Conservation (phyloP, 2,888 invertebrate genomes). For the Tyria jacobaeae region DNA sequence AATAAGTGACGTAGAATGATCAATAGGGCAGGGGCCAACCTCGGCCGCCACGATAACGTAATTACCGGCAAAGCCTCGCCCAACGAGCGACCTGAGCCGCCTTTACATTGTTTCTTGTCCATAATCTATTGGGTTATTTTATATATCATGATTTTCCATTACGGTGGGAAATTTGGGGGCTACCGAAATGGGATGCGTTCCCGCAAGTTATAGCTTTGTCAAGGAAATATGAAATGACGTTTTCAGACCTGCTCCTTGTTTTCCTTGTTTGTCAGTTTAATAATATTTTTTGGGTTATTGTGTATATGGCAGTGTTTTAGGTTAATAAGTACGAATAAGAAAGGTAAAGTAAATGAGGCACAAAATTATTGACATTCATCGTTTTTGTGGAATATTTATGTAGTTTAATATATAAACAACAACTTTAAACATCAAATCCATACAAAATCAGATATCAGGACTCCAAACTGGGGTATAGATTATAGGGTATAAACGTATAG, state of each 20-base stretch:
- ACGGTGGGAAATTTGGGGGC: slow-evolving; percentile 23
- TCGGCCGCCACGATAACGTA: slow-evolving; percentile 72
- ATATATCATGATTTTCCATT: slow-evolving; percentile 33
- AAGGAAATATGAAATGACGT: slow-evolving; percentile 12
- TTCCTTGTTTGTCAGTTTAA: neutral
- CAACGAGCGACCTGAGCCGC: slow-evolving; percentile 56
- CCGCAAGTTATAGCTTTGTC: slow-evolving; percentile 14
- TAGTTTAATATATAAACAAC: too few species aligned
- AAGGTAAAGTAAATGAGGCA: neutral
- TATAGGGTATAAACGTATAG: too few species aligned
- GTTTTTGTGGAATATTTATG: too few species aligned
- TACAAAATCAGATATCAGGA: too few species aligned
- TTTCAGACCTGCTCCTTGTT: neutral
- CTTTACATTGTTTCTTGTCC: slow-evolving; percentile 53
- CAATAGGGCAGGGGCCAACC: slow-evolving; percentile 68
- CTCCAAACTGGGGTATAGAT: too few species aligned
- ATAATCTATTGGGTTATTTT: slow-evolving; percentile 44
- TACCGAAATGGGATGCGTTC: slow-evolving; percentile 24
- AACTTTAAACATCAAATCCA: too few species aligned
- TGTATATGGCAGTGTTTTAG: neutral
- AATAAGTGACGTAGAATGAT: slow-evolving; percentile 77
- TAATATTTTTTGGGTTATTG: neutral
- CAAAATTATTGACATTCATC: too few species aligned
- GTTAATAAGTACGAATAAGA: neutral
- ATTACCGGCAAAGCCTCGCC: slow-evolving; percentile 69